Conservation (phyloP, 2,888 invertebrate species). For the Drosophila meridionalis region DNA sequence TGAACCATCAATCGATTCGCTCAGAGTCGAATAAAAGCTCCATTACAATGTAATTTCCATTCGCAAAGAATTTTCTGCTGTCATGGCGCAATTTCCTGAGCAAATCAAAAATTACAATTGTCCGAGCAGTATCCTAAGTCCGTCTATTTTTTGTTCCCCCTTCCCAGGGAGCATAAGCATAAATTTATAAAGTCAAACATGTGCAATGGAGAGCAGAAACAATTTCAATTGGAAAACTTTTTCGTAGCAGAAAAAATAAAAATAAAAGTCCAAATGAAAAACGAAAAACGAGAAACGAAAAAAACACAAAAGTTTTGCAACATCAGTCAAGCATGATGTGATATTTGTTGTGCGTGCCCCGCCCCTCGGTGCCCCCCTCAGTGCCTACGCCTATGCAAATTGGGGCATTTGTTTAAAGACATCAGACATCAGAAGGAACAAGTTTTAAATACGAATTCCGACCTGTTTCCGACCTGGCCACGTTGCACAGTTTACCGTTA, state of each 20-base stretch:
- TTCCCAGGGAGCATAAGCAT: conserved; percentile 31
- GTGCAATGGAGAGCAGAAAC: conserved; percentile 64
- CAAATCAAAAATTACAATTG: conserved; percentile 62
- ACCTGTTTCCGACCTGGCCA: conserved; percentile 64
- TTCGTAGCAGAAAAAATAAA: conserved; percentile 37
- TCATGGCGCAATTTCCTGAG: conserved; percentile 48
- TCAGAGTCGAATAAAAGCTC: conserved; percentile 33
- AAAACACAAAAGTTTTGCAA: conserved; percentile 38
- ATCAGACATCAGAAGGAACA: conserved; percentile 32
- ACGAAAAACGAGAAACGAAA: conserved; percentile 9
- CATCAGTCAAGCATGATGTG: conserved; percentile 54
- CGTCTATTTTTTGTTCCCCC: neutral
- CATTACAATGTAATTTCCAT: conserved; percentile 35
- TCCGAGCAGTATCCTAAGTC: conserved; percentile 5
- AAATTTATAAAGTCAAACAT: conserved; percentile 33
- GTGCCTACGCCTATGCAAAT: conserved; percentile 48
- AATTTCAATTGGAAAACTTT: conserved; percentile 77
- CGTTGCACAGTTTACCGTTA: conserved; percentile 76
- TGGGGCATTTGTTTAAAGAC: conserved; percentile 62
- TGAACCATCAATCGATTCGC: conserved; percentile 47
- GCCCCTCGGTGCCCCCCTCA: neutral
- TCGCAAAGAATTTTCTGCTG: conserved; percentile 14
- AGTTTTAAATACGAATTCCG: conserved; percentile 56
- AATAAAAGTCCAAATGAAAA: conserved; percentile 17
- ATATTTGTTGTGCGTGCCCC: conserved; percentile 15